phyloP scores from a whole-genome alignment of 2,888 invertebrate genomes.

The Amblyteles armatorius region DNA sequence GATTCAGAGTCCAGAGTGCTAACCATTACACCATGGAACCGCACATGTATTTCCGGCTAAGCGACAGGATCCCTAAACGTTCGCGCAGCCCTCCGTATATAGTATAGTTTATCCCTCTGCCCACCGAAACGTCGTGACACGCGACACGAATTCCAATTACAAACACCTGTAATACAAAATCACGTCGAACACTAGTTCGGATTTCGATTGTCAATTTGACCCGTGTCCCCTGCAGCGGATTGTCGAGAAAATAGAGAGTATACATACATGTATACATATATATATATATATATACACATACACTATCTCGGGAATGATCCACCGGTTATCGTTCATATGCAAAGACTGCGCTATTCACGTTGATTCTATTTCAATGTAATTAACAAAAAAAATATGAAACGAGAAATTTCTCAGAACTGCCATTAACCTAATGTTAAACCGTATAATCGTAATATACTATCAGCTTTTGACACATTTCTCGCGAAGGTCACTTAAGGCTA shows the following conservation, averaged over 20 bases:
- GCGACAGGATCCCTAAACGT: slow-evolving; percentile 16
- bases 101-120: background rate
- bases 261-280: background rate
- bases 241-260: slow-evolving; percentile 55
- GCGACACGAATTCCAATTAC: slow-evolving; percentile 71
- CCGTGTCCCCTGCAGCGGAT: slow-evolving; percentile 62
- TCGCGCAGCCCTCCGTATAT: background rate
- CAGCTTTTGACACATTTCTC: no score
- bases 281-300: slow-evolving; percentile 10
- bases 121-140: slow-evolving; percentile 67
- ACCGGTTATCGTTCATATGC: slow-evolving; percentile 41
- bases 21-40: slow-evolving; percentile 90
- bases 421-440: background rate
- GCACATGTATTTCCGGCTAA: slow-evolving; percentile 5
- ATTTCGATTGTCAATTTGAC: slow-evolving; percentile 70
- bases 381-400: slow-evolving; percentile 28
- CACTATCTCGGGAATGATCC: slow-evolving; percentile 41
- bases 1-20: slow-evolving; percentile 92
- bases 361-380: slow-evolving; percentile 44
- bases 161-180: slow-evolving; percentile 72
- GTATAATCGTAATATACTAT: no score
- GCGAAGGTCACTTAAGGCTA: no score
- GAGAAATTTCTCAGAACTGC: background rate
- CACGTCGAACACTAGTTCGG: slow-evolving; percentile 66
- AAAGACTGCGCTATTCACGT: slow-evolving; percentile 10